A percentile compares a stretch with the other conserved stretches of the same genome.
These are phyloP conservation scores for Embidobia sp. DNA, from an alignment of 2,888 invertebrate species.

Conservation along the genomic window DNA sequence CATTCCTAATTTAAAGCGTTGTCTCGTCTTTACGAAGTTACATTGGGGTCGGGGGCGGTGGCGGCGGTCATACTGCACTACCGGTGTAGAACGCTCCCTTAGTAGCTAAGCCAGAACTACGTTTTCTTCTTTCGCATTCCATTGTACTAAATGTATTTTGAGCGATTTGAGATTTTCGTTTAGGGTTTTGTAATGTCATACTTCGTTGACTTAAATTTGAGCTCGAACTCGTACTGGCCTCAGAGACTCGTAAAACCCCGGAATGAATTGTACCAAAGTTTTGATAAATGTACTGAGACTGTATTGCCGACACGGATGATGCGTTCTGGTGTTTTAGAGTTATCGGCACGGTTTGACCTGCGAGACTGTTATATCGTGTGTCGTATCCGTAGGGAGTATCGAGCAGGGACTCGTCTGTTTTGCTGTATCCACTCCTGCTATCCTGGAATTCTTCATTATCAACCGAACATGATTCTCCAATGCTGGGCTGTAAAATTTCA, in stretches of 20 bases:
- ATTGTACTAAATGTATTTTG: slow-evolving; percentile 80
- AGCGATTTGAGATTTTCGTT: slow-evolving; percentile 78
- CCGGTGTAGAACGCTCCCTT: slow-evolving; percentile 77
- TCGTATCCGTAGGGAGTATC: slow-evolving; percentile 76
- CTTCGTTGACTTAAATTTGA: slow-evolving; percentile 79
- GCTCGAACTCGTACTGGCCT: slow-evolving; percentile 78
- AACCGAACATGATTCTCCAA: slow-evolving; percentile 30
- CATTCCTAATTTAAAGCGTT: slow-evolving; percentile 65
- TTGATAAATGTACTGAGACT: slow-evolving; percentile 78
- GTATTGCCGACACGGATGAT: slow-evolving; percentile 78
- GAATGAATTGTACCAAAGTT: slow-evolving; percentile 80
- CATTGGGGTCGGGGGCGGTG: slow-evolving; percentile 77
- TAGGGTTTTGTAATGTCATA: slow-evolving; percentile 80
- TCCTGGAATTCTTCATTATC: slow-evolving; percentile 74
- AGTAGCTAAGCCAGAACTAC: slow-evolving; percentile 69
- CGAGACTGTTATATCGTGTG: slow-evolving; percentile 75
- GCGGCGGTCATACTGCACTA: slow-evolving; percentile 81
- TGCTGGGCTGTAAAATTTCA: slow-evolving; percentile 25
- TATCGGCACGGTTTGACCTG: slow-evolving; percentile 80
- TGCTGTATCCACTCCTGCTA: slow-evolving; percentile 68
- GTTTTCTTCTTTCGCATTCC: slow-evolving; percentile 77
- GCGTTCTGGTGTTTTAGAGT: slow-evolving; percentile 77
- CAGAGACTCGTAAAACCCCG: slow-evolving; percentile 78
- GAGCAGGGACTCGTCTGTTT: slow-evolving; percentile 74
- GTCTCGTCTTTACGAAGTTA: slow-evolving; percentile 79